phyloP scores from a whole-genome alignment of 2,888 invertebrate species.

The Netelia melanura region DNA sequence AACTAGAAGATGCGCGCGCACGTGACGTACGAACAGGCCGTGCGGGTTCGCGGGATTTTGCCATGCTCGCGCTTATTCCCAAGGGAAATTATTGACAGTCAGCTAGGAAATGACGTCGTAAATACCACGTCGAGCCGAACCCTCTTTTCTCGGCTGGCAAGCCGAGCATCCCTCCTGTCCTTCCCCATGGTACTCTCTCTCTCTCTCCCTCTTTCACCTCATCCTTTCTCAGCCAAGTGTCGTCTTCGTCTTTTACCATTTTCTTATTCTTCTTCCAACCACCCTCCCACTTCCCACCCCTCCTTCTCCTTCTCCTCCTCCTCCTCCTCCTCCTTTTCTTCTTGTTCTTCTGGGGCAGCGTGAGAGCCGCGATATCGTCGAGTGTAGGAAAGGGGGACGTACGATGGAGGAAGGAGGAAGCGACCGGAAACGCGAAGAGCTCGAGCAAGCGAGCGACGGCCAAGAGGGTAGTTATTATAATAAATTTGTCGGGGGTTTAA shows the following conservation, averaged over 20 bases:
- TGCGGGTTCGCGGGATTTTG: conserved; percentile 66
- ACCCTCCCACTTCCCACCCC: conserved; percentile 59
- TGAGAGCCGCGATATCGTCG: conserved; percentile 65
- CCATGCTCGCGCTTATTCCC: conserved; percentile 81
- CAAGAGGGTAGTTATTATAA: conserved; percentile 84
- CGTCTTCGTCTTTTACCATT: conserved; percentile 62
- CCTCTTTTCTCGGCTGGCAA: conserved; percentile 68
- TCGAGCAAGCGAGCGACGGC: conserved; percentile 76
- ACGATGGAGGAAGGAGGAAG: conserved; percentile 65
- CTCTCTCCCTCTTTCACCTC: conserved; percentile 8
- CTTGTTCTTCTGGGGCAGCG: conserved; percentile 64
- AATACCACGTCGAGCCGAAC: conserved; percentile 81
- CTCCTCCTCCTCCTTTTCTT: conserved; percentile 44
- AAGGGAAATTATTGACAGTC: conserved; percentile 84
- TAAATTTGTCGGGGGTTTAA: conserved; percentile 84
- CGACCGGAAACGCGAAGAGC: conserved; percentile 69
- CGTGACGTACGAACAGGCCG: conserved; percentile 20
- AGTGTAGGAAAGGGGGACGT: conserved; percentile 42
- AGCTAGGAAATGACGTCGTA: conserved; percentile 84
- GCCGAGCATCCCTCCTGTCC: conserved; percentile 56
- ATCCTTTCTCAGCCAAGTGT: conserved; percentile 46
- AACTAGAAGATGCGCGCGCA: conserved; percentile 70
- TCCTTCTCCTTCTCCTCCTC: conserved; percentile 28
- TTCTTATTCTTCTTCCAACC: conserved; percentile 53
- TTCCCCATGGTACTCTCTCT: conserved; percentile 58